Conservation (phyloP, 2,888 invertebrate genomes). For the Biston betularia region DNA sequence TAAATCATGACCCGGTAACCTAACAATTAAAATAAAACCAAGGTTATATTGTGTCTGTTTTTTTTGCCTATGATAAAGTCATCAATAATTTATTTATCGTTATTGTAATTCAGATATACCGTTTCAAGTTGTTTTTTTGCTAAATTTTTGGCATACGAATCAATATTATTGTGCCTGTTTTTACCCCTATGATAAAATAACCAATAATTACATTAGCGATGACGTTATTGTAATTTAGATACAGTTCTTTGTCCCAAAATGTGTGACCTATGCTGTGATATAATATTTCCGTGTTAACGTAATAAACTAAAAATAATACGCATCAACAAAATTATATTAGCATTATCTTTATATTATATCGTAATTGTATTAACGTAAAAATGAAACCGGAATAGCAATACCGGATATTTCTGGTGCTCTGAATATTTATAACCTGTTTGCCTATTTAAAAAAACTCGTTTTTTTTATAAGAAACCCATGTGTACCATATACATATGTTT, state of each 20-base stretch:
- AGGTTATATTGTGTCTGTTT: conserved; percentile 21
- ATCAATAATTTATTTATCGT: not conserved
- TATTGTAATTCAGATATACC: too few species aligned
- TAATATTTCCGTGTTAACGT: not conserved
- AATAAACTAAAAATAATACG: not conserved
- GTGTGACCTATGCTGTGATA: not conserved
- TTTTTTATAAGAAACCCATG: not conserved
- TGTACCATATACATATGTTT: too few species aligned
- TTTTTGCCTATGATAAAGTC: conserved; percentile 17
- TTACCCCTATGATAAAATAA: too few species aligned
- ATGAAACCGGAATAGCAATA: conserved; percentile 15
- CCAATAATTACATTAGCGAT: too few species aligned
- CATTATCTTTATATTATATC: conserved; percentile 19
- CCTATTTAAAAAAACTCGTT: conserved; percentile 1
- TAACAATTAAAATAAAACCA: conserved; percentile 28
- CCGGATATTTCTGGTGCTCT: conserved; percentile 21
- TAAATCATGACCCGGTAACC: conserved; percentile 41
- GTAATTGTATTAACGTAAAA: conserved; percentile 4
- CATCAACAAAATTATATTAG: not conserved
- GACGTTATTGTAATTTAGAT: too few species aligned
- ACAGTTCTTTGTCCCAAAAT: not conserved
- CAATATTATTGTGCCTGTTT: too few species aligned
- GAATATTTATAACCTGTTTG: conserved; percentile 8
- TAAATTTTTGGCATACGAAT: too few species aligned
- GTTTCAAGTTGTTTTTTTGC: too few species aligned